Base-by-base conservation (phyloP, 2,113 vertebrate genomes). In the Oreotrochilus melanogaster region DNA sequence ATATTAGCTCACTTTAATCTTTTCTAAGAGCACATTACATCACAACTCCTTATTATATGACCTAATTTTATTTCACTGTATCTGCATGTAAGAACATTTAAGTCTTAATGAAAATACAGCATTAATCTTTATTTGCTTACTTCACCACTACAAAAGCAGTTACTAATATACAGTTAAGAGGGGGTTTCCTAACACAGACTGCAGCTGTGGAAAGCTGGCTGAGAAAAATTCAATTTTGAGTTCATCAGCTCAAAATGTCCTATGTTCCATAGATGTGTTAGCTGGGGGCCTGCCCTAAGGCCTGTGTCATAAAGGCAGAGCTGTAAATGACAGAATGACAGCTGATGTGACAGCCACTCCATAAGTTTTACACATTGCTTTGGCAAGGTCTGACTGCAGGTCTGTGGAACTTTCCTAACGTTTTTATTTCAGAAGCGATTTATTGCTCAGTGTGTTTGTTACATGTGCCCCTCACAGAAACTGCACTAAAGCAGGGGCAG, bases 21-120 rank as follows among this genome's bases (percentile, higher is more conserved):
- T 93, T 88, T 86, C 89, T 91, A 89, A 53, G 70, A 61, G 43
- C 27, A 50, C 8, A 24, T 42, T 76, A 79, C 18, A 50, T 60
- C 58, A 56, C 60, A 79, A 48, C 28, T 67, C 74, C 60, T 89
- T 86, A 56, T 89, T 86, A 81, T 71, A 66, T 86, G 61, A 30
- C 25, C 37, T 17, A 9, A 39, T 39, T 74, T 45, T 17, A 18
- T 25, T 53, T 78, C 30, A 65, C 30, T 53, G 31, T 16, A 70
- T 71, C 24, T 47, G 42, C 64, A 50, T 50, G 50, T 51, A 60
- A 54, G 53, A 80, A 74, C 51, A 48, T 42, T 42, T 7, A 81
- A 62, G 64, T 71, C 39, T 28, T 53, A 42, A 61, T 7, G 6
- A 58, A 89, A 86, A 76, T 4, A 35, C 17, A 71, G 56, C 16